These are phyloP conservation scores for Drosophila triauraria DNA, from an alignment of 1,140 invertebrate genomes.

Conservation along the genomic window DNA sequence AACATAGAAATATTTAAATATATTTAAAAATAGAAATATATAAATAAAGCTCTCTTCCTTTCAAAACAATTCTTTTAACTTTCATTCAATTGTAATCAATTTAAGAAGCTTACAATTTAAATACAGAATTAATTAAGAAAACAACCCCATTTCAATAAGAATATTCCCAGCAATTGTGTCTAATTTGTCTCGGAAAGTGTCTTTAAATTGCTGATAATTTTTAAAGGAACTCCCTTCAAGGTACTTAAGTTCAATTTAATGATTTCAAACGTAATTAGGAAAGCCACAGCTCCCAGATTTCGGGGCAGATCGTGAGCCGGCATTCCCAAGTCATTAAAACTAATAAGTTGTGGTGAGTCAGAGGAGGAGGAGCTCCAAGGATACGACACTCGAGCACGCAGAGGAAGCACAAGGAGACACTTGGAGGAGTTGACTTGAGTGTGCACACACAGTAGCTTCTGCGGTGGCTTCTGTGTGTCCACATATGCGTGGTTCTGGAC, in stretches of 20 bases:
- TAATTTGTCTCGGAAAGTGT: background rate
- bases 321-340: constrained; percentile 22
- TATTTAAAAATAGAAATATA: no score
- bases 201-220: background rate
- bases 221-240: background rate
- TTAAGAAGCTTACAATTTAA: no score
- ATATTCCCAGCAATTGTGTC: no score
- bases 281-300: background rate
- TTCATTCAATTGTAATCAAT: no score
- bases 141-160: no score
- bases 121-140: no score
- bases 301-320: constrained; percentile 1
- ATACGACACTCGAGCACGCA: no score
- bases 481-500: constrained; percentile 16
- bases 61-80: no score
- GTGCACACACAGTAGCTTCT: background rate
- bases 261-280: background rate
- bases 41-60: no score
- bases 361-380: background rate
- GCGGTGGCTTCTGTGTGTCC: constrained; percentile 29
- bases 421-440: background rate
- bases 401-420: background rate
- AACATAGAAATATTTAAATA: no score
- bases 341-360: constrained; percentile 10
- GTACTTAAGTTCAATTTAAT: background rate